Evolutionary conservation across 2,888 invertebrate genomes (phyloP).

Genomic region (Quadroppia sp.): DNA sequence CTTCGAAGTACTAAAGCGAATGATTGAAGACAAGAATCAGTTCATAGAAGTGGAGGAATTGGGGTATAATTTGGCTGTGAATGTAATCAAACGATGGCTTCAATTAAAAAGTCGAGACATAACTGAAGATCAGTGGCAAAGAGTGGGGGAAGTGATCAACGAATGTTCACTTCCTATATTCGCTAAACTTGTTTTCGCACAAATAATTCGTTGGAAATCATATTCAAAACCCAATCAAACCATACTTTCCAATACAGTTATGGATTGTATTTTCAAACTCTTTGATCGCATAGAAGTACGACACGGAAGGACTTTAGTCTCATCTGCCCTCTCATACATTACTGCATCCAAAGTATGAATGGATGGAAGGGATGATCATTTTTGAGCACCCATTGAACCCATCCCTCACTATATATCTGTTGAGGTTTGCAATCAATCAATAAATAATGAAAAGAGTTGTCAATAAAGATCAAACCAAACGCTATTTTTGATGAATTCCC

Average conservation of each 20-base stretch:
- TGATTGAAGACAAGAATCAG: constrained; percentile 82
- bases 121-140: constrained; percentile 86
- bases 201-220: constrained; percentile 94
- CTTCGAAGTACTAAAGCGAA: constrained; percentile 74
- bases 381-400: too few species aligned
- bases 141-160: constrained; percentile 86
- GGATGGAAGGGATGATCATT: neutral
- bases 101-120: constrained; percentile 78
- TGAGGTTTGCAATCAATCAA: too few species aligned
- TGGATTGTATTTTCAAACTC: constrained; percentile 95
- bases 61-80: constrained; percentile 88
- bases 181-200: constrained; percentile 94
- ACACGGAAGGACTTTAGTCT: constrained; percentile 84
- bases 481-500: too few species aligned
- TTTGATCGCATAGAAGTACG: constrained; percentile 94
- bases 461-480: too few species aligned
- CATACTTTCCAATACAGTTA: constrained; percentile 78
- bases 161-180: constrained; percentile 93
- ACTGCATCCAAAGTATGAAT: constrained; percentile 69
- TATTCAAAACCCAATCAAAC: constrained; percentile 65
- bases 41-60: constrained; percentile 75
- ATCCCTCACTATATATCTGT: too few species aligned
- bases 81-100: constrained; percentile 86
- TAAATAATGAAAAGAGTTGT: too few species aligned
- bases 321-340: constrained; percentile 90